Conservation (phyloP, 2,113 vertebrate species). For the Nestor notabilis region DNA sequence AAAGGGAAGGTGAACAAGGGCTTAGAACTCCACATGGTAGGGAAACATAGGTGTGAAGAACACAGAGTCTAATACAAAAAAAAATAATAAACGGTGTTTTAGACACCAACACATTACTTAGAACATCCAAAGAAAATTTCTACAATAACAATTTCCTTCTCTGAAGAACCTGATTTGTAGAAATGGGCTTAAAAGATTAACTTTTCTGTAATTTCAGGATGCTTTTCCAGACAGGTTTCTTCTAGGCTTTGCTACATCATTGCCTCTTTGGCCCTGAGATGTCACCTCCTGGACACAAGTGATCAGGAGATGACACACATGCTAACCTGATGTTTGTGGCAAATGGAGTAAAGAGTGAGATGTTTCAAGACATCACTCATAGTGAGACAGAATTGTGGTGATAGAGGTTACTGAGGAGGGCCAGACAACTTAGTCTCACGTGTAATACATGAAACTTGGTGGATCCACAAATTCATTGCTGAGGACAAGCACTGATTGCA, state of each 20-base stretch:
- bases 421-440: neutral
- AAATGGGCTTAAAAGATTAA: neutral
- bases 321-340: neutral
- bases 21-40: neutral
- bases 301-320: neutral
- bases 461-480: neutral
- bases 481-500: neutral
- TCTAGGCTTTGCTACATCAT: neutral
- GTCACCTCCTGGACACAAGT: neutral
- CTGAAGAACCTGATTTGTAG: neutral
- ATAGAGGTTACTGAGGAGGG: neutral
- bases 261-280: neutral
- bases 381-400: neutral
- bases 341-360: neutral
- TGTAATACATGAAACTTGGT: neutral
- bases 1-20: neutral
- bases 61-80: neutral
- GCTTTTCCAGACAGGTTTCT: neutral
- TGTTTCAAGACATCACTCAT: neutral
- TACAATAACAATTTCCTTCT: neutral
- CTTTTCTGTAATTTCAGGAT: neutral
- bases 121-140: neutral
- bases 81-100: neutral
- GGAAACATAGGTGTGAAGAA: neutral
- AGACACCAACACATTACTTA: neutral